Percentiles rank a stretch among this genome's conserved stretches.
phyloP scores from a whole-genome alignment of 2,797 vertebrate species.

The Sebastes taczanowskii region DNA sequence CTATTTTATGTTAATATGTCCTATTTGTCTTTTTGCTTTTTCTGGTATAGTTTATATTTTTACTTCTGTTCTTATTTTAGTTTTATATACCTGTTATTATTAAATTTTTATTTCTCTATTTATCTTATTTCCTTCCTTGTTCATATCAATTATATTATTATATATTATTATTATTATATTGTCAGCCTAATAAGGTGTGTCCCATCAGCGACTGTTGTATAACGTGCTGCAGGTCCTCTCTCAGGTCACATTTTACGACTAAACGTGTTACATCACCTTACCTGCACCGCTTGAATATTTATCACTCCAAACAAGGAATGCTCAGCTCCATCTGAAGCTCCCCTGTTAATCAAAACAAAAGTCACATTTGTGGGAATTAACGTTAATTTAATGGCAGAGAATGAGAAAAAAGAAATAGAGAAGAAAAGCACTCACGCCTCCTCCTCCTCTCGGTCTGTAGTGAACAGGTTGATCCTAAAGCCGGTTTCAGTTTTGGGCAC shows the following conservation, averaged over 20 bases:
- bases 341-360: slow-evolving; percentile 70
- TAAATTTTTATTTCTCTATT: neutral
- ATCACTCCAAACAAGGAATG: slow-evolving; percentile 83
- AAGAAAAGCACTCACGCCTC: slow-evolving; percentile 78
- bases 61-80: neutral
- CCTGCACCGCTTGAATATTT: slow-evolving; percentile 90
- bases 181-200: neutral
- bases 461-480: slow-evolving; percentile 89
- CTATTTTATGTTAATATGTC: neutral
- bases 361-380: too few species aligned
- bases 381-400: neutral
- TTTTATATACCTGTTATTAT: neutral
- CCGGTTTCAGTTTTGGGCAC: slow-evolving; percentile 61
- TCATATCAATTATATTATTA: neutral
- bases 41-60: neutral
- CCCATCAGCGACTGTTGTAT: neutral
- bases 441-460: slow-evolving; percentile 87
- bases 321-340: slow-evolving; percentile 72
- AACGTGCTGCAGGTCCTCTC: neutral
- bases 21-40: neutral
- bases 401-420: neutral
- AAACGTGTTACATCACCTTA: slow-evolving; percentile 22
- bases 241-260: neutral
- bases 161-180: too few species aligned
- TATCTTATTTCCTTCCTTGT: neutral